Percentiles rank a stretch among this genome's conserved stretches.
phyloP scores from a whole-genome alignment of 2,797 vertebrate species.

The Alauda arvensis region DNA sequence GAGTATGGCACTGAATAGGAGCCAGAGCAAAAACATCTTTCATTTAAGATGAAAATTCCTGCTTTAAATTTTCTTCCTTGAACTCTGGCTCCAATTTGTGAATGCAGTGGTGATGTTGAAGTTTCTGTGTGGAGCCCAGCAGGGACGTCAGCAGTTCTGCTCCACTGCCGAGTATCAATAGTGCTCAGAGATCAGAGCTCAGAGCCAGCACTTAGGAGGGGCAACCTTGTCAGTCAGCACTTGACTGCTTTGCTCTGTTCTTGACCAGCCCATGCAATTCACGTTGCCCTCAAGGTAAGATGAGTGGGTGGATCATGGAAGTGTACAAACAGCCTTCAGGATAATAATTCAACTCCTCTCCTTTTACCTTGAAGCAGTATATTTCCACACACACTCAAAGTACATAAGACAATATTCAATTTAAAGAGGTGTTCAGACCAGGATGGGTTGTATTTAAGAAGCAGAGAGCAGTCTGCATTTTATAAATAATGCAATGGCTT shows the following conservation, averaged over 20 bases:
- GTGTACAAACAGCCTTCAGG: conserved; percentile 43
- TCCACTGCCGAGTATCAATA: conserved; percentile 43
- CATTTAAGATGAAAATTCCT: conserved; percentile 27
- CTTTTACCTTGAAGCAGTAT: conserved; percentile 56
- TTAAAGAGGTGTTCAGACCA: conserved; percentile 26
- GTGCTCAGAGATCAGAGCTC: conserved; percentile 46
- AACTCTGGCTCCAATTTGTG: conserved; percentile 28
- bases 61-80: conserved; percentile 37
- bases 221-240: conserved; percentile 55
- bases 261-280: conserved; percentile 54
- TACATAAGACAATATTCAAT: conserved; percentile 32
- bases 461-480: conserved; percentile 1
- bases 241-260: conserved; percentile 54
- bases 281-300: conserved; percentile 33
- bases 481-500: conserved; percentile 46
- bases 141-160: conserved; percentile 48
- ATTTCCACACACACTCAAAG: conserved; percentile 43
- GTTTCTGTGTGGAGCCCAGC: conserved; percentile 1
- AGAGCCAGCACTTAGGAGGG: conserved; percentile 30
- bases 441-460: conserved; percentile 36
- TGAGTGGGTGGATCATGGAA: conserved; percentile 47
- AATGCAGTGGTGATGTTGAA: conserved; percentile 5
- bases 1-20: neutral
- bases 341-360: conserved; percentile 50
- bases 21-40: neutral